Conservation (phyloP, 2,797 vertebrate genomes). For the Trachurus trachurus region DNA sequence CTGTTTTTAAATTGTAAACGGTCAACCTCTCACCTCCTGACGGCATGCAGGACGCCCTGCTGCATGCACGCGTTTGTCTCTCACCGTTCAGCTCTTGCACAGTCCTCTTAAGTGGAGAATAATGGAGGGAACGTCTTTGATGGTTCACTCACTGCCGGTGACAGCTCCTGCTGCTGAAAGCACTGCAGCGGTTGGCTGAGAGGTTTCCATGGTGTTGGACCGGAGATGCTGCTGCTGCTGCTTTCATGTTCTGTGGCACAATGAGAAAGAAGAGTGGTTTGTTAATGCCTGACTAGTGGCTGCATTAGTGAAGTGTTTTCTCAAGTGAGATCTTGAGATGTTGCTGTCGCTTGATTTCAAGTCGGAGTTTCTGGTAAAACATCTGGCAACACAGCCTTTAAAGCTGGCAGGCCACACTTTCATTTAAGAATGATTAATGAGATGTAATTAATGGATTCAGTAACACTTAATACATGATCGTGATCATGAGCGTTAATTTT, state of each 20-base stretch:
- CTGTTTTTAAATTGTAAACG: background rate
- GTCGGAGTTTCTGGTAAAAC: background rate
- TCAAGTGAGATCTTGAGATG: background rate
- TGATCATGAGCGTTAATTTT: no score
- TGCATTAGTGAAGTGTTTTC: conserved; percentile 18
- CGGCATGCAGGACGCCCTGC: background rate
- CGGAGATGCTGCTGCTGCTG: conserved; percentile 59
- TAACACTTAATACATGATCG: background rate
- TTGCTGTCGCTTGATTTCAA: conserved; percentile 6
- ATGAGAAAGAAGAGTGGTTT: conserved; percentile 36
- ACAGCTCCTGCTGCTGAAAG: conserved; percentile 59
- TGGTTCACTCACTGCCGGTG: conserved; percentile 57
- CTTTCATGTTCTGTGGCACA: conserved; percentile 72
- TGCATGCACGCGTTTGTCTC: background rate
- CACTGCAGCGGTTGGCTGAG: conserved; percentile 31
- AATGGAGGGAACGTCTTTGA: conserved; percentile 77
- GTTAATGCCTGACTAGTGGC: conserved; percentile 16
- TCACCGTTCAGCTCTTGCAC: conserved; percentile 21
- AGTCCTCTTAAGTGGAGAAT: conserved; percentile 63
- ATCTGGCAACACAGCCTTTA: background rate
- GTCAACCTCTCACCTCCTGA: conserved; percentile 6
- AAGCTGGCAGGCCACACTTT: background rate
- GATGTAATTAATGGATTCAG: background rate
- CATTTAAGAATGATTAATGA: background rate
- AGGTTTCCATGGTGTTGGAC: conserved; percentile 83